Conservation (phyloP, 2,888 invertebrate genomes). For the Drosophila quinaria region DNA sequence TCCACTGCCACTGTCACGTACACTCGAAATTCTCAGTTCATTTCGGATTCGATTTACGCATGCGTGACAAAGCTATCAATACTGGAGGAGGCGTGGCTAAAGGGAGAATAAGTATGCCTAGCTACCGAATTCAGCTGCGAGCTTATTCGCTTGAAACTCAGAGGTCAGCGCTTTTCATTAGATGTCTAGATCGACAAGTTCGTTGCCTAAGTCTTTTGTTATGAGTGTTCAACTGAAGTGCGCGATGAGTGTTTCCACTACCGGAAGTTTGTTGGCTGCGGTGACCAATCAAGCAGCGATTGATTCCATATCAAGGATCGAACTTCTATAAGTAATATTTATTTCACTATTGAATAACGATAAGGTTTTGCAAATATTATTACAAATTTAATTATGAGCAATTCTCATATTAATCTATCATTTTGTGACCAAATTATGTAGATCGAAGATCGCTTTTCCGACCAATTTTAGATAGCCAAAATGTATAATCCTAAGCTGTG, state of each 20-base stretch:
- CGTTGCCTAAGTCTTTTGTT: conserved; percentile 75
- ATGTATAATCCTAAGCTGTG: conserved; percentile 12
- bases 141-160: conserved; percentile 1
- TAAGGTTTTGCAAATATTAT: too few relatives aligned
- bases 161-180: conserved; percentile 42
- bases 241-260: conserved; percentile 41
- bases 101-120: not conserved
- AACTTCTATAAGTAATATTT: not conserved
- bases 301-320: not conserved
- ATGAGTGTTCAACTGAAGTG: conserved; percentile 23
- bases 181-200: conserved; percentile 53
- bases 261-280: conserved; percentile 56
- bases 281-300: not conserved
- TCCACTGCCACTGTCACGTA: conserved; percentile 47
- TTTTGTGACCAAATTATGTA: not conserved
- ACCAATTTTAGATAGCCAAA: conserved; percentile 20
- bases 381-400: not conserved
- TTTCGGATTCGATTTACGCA: conserved; percentile 37
- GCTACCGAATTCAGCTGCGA: conserved; percentile 17
- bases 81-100: not conserved
- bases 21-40: conserved; percentile 35
- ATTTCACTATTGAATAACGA: not conserved
- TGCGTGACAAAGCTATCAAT: conserved; percentile 67
- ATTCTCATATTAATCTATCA: not conserved
- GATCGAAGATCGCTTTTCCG: not conserved